Evolutionary conservation across 2,888 invertebrate genomes (phyloP).

Genomic region (Tipula unca): DNA sequence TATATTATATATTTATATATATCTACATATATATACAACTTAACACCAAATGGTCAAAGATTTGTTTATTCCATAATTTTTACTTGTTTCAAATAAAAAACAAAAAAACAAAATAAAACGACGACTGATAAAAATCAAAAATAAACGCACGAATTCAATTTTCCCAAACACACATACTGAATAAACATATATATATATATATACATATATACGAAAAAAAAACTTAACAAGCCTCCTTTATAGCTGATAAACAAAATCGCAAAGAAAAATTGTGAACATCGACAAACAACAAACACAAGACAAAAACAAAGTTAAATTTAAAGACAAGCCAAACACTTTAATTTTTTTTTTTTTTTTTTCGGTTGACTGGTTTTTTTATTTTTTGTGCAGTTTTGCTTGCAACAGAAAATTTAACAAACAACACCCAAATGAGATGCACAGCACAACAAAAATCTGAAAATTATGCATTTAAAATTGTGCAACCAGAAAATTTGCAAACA

Average conservation of each 20-base stretch:
- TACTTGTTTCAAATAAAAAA: not conserved
- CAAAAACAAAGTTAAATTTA: not conserved
- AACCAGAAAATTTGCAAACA: not conserved
- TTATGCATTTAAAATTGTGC: not conserved
- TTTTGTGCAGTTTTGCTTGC: not conserved
- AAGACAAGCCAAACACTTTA: not conserved
- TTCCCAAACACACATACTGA: not conserved
- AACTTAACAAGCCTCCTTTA: not conserved
- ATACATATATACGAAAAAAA: not conserved
- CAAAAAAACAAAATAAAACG: not conserved
- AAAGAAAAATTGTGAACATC: conserved; percentile 3
- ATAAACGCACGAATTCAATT: conserved; percentile 3
- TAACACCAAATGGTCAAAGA: conserved; percentile 8
- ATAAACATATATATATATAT: no score
- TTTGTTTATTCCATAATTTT: conserved; percentile 14
- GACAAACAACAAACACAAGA: not conserved
- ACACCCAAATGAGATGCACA: not conserved
- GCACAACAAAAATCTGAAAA: not conserved
- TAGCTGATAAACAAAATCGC: not conserved
- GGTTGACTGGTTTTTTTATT: not conserved
- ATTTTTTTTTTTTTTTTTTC: not conserved
- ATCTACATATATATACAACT: not conserved
- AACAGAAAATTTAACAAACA: not conserved
- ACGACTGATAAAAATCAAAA: not conserved
- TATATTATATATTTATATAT: not conserved